Evolutionary conservation across 2,888 invertebrate species (phyloP), one percentile per base, ranked within the genome.

Genomic region (Dicyrtoma fusca): DNA sequence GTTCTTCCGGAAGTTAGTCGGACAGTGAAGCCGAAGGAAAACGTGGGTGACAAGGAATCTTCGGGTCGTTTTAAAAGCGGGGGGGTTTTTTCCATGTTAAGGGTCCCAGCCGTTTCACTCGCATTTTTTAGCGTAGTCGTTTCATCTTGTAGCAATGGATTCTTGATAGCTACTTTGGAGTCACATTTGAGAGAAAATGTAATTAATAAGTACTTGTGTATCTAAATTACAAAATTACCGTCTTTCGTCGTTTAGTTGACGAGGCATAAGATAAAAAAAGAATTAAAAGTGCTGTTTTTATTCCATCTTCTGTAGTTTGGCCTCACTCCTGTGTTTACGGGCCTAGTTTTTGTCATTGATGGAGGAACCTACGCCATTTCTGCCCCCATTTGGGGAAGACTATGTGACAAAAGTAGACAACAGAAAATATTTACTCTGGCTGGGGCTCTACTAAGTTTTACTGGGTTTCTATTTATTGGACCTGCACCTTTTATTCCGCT

Each of bases 401-500:
- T 92, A 13, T 92, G 92, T 81, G 93, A 94, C 83, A 88, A 87
- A 81, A 86, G 87, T 65, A 81, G 87, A 44, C 86, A 87, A 73
- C 91, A 92, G 0, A 92, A 92, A 83, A 84, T 88, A 73, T 87
- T 90, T 25, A 90, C 90, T 1, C 84, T 89, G 6, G 79, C 88
- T 0, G 92, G 92, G 1, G 89, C 90, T 69, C 70, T 87, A 6
- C 86, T 90, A 66, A 87, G 92, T 1, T 86, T 90, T 1, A 82
- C 85, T 0, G 92, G 90, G 8, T 92, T 93, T 82, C 83, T 88
- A 73, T 84, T 94, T 0, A 86, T 94, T 14, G 95, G 94, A 6
- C 94, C 94, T 0, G 91, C 91, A 1, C 91, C 92, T 0, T 91
- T 92, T 82, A 83, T 93, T 51, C 88, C 89, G 23, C 84, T 86